Conservation (phyloP, 37 sponge, comb jelly and placozoan species). For the Lycopodina hypogea region DNA sequence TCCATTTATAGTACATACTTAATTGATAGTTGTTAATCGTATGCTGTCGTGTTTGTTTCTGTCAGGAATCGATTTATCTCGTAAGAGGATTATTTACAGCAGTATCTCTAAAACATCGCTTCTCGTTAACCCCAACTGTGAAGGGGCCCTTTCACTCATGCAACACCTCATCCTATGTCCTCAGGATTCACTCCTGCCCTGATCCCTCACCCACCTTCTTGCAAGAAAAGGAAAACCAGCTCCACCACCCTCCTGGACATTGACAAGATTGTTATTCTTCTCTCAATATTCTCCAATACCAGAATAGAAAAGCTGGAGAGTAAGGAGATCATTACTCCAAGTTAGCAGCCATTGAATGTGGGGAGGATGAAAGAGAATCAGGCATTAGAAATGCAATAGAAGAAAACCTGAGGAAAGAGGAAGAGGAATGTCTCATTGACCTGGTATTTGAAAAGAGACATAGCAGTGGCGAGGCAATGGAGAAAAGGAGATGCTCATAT, state of each 20-base stretch:
- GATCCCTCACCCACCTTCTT: neutral
- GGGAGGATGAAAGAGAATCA: neutral
- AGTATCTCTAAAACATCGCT: neutral
- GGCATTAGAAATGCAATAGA: neutral
- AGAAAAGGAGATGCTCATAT: slow-evolving; percentile 55
- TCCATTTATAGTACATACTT: too few relatives aligned
- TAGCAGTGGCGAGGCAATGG: slow-evolving; percentile 41
- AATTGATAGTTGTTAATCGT: neutral
- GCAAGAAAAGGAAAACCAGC: slow-evolving; percentile 34
- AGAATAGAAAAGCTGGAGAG: slow-evolving; percentile 82
- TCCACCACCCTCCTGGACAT: slow-evolving; percentile 58
- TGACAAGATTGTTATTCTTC: slow-evolving; percentile 78
- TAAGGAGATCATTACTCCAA: slow-evolving; percentile 85
- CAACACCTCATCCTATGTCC: neutral
- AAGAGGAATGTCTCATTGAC: slow-evolving; percentile 22
- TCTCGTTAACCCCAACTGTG: neutral
- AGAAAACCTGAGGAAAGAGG: neutral
- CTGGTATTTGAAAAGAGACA: slow-evolving; percentile 33
- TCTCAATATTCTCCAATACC: slow-evolving; percentile 58
- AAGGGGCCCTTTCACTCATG: slow-evolving; percentile 9
- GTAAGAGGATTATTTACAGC: neutral
- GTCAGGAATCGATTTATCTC: neutral
- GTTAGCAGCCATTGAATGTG: slow-evolving; percentile 53
- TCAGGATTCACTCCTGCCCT: neutral
- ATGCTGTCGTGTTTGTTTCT: neutral